These are phyloP conservation scores for Graptemys geographica DNA, from an alignment of 2,797 vertebrate species.

Conservation along the genomic window DNA sequence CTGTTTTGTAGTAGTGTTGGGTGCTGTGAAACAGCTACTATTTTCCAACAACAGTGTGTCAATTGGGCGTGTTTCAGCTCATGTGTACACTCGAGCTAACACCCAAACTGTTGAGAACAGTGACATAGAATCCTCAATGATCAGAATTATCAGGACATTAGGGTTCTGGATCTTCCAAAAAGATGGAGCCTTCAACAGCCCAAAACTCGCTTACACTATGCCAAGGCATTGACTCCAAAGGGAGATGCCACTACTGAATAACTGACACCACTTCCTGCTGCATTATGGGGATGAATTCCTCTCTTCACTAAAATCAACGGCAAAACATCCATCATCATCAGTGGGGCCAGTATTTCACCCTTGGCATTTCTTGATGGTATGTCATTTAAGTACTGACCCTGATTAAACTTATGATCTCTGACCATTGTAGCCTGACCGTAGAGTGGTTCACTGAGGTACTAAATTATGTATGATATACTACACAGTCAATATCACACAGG, in stretches of 20 bases:
- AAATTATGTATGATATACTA: background rate
- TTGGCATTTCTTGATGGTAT: background rate
- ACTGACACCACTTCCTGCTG: background rate
- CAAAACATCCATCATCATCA: background rate
- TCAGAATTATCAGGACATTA: background rate
- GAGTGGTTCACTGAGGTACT: slow-evolving; percentile 5
- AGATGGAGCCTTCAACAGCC: background rate
- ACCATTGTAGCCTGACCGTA: background rate
- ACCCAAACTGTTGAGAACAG: background rate
- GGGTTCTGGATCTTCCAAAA: background rate
- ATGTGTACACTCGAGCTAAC: rapidly evolving
- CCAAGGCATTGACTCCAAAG: background rate
- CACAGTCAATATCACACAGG: background rate
- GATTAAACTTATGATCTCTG: background rate
- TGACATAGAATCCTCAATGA: background rate
- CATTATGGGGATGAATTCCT: background rate
- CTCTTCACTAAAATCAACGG: background rate
- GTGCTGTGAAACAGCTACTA: background rate
- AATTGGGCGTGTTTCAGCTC: background rate
- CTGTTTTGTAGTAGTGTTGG: background rate
- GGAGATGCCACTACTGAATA: background rate
- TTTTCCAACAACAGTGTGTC: background rate
- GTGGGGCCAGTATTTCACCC: background rate
- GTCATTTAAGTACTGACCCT: background rate
- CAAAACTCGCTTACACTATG: background rate